These are phyloP conservation scores for Macrostomum lignano DNA, from an alignment of 1,140 invertebrate genomes.

Conservation along the genomic window DNA sequence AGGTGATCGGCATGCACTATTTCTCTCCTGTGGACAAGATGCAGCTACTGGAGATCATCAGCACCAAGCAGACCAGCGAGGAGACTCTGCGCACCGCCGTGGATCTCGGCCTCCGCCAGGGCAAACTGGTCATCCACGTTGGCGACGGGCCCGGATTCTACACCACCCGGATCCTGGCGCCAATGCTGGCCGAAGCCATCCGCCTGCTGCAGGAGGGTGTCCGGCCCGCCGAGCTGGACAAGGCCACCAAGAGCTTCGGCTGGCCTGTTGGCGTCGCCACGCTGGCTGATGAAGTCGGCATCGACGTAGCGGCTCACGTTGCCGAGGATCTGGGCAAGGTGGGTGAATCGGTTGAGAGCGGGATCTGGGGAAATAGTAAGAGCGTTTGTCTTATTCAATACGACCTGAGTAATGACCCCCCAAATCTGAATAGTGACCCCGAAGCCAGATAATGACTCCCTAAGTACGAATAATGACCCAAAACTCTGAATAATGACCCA, in stretches of 20 bases:
- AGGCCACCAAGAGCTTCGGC: constrained; percentile 58
- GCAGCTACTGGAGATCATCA: constrained; percentile 90
- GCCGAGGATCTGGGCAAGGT: constrained; percentile 47
- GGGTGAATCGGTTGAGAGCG: no score
- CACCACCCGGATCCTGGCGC: constrained; percentile 67
- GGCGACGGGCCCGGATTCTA: constrained; percentile 98
- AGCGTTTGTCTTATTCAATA: no score
- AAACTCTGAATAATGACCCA: no score
- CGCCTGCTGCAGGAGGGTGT: constrained; percentile 63
- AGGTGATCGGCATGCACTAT: constrained; percentile 86
- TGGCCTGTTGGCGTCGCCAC: constrained; percentile 86
- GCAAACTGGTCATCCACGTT: constrained; percentile 80
- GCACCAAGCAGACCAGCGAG: constrained; percentile 66
- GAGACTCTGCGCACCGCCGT: constrained; percentile 44
- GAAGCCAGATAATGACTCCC: no score
- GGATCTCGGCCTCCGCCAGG: constrained; percentile 56
- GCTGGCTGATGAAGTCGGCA: constrained; percentile 33
- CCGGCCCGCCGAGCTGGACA: constrained; percentile 57
- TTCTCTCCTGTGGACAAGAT: constrained; percentile 99
- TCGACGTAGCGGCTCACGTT: constrained; percentile 42
- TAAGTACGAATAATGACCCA: no score
- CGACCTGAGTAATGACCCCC: no score
- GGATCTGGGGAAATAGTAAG: no score
- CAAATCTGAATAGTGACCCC: no score
- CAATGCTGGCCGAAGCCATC: constrained; percentile 62